Evolutionary conservation across 2,888 invertebrate genomes (phyloP), one percentile per base, ranked within the genome.

Genomic region (Coremacera marginata): DNA sequence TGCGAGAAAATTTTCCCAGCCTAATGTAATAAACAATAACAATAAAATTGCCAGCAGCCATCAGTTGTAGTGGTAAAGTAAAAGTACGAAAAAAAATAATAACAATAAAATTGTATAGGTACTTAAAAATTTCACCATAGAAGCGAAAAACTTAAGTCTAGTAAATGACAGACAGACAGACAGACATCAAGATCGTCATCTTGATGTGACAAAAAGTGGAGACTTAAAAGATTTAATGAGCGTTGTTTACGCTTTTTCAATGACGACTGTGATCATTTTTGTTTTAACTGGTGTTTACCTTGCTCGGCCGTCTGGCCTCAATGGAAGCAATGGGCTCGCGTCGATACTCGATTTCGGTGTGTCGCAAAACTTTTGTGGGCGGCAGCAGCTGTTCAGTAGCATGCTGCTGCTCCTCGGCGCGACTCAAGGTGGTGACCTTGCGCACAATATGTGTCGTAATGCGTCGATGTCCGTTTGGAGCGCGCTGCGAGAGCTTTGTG

Each of bases 401-500:
- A 62, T 84, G 84, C 80, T 93, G 92, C 83, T 94, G 93, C 88
- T 96, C 96, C 88, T 96, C 96, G 57, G 96, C 96, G 19, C 96
- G 92, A 80, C 95, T 95, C 82, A 97, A 88, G 2, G 96, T 96
- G 51, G 96, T 97, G 83, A 97, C 95, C 89, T 96, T 96, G 80
- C 95, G 92, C 72, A 96, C 94, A 80, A 96, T 95, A 86, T 95
- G 93, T 62, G 96, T 95, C 34, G 96, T 96, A 82, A 96, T 95
- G 82, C 95, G 93, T 79, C 95, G 92, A 86, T 94, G 93, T 55
- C 96, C 95, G 86, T 93, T 94, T 81, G 94, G 93, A 78, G 94
- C 94, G 87, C 93, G 93, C 89, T 94, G 93, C 88, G 95, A 94
- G 85, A 95, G 94, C 90, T 95, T 95, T 80, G 94, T 94, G 84